A percentile compares a stretch with the other conserved stretches of the same genome.
phyloP scores from a whole-genome alignment of 2,113 vertebrate genomes.

The Scophthalmus maximus region DNA sequence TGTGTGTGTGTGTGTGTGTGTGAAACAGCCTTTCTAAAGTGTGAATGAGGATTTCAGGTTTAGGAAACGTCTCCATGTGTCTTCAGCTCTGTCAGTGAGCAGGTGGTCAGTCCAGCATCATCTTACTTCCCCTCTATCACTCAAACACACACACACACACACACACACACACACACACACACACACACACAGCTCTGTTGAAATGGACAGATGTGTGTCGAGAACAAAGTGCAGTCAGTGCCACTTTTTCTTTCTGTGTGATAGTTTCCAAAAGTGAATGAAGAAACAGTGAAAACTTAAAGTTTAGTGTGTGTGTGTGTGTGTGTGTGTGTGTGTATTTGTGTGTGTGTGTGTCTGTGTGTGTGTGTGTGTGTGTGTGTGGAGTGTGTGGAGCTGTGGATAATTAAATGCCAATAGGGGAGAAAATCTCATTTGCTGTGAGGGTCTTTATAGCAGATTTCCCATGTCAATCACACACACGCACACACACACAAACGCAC shows the following conservation, averaged over 20 bases:
- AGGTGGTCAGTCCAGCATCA: background rate
- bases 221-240: slow-evolving; percentile 20
- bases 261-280: slow-evolving; percentile 28
- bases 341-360: slow-evolving; percentile 15
- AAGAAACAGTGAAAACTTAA: background rate
- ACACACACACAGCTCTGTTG: background rate
- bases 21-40: no score
- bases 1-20: slow-evolving; percentile 4
- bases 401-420: slow-evolving; percentile 64
- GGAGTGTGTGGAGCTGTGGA: no score
- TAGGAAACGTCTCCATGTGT: background rate
- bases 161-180: slow-evolving; percentile 22
- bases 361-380: slow-evolving; percentile 1
- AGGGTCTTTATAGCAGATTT: slow-evolving; percentile 57
- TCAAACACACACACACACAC: slow-evolving; percentile 14
- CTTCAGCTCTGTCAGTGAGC: background rate
- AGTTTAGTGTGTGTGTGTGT: slow-evolving; percentile 5
- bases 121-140: slow-evolving; percentile 11
- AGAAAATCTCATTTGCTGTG: slow-evolving; percentile 57
- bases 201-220: slow-evolving; percentile 38
- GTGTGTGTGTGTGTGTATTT: slow-evolving; percentile 21
- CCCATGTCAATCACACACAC: slow-evolving; percentile 43
- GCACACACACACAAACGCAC: slow-evolving; percentile 11
- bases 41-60: background rate
- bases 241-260: background rate